Conservation (phyloP, 2,113 vertebrate genomes). For the Paramisgurnus dabryanus region DNA sequence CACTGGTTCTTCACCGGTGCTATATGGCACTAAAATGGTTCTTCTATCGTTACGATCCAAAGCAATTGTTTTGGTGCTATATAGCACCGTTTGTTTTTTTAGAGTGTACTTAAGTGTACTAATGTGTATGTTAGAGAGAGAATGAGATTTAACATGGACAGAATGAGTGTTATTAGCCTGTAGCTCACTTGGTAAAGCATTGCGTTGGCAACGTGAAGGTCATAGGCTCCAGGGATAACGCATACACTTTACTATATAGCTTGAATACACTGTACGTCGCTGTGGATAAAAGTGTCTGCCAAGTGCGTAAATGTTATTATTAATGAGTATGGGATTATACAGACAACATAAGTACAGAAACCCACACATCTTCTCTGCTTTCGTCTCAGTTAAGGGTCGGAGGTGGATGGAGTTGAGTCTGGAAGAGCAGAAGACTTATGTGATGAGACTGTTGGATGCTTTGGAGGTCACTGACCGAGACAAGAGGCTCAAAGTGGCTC, state of each 20-base stretch:
- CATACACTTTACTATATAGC: too few species aligned
- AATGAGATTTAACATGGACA: background rate
- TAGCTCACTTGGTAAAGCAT: too few species aligned
- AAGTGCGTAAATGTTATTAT: background rate
- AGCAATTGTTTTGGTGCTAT: too few species aligned
- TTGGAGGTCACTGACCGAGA: conserved; percentile 92
- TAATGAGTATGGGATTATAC: background rate
- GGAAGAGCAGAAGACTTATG: conserved; percentile 81
- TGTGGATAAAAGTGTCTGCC: too few species aligned
- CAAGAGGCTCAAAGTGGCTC: conserved; percentile 83
- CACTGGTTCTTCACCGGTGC: too few species aligned
- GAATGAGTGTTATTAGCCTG: background rate
- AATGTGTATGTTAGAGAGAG: conserved; percentile 12
- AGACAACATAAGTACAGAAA: background rate
- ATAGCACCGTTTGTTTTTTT: too few species aligned
- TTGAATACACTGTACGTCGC: too few species aligned
- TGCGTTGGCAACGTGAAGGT: too few species aligned
- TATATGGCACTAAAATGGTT: too few species aligned
- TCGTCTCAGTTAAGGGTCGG: conserved; percentile 72
- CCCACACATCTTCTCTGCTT: background rate
- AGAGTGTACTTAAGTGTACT: conserved; percentile 21
- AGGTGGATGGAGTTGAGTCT: conserved; percentile 83
- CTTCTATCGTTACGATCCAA: too few species aligned
- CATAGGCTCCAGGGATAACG: too few species aligned
- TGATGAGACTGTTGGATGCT: conserved; percentile 90